Evolutionary conservation across 2,888 invertebrate genomes (phyloP).

Genomic region (Spilosoma lubricipeda): DNA sequence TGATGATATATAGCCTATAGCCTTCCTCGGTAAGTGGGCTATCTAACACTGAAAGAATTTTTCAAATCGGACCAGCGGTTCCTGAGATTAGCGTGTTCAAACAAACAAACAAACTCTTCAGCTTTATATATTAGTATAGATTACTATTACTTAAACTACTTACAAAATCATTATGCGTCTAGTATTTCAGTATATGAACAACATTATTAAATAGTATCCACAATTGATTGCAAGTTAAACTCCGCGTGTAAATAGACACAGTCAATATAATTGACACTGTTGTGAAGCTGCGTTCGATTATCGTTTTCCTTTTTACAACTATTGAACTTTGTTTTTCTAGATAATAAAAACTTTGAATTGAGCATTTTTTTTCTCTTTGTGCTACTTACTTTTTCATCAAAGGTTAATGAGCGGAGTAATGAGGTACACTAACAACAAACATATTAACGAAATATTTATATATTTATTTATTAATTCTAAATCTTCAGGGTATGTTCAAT

Average conservation of each 20-base stretch:
- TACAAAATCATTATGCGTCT: not conserved
- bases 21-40: too few species aligned
- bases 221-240: constrained; percentile 26
- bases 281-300: constrained; percentile 46
- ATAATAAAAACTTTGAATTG: constrained; percentile 21
- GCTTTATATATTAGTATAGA: too few species aligned
- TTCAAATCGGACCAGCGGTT: too few species aligned
- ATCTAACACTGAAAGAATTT: too few species aligned
- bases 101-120: too few species aligned
- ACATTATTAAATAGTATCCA: constrained; percentile 63
- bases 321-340: constrained; percentile 33
- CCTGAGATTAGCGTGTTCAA: too few species aligned
- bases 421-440: not conserved
- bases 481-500: not conserved
- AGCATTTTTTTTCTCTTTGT: constrained; percentile 20
- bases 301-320: constrained; percentile 39
- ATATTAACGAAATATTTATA: not conserved
- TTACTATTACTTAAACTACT: not conserved
- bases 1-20: too few species aligned
- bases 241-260: constrained; percentile 52
- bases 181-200: constrained; percentile 31
- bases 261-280: constrained; percentile 62
- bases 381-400: constrained; percentile 20
- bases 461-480: not conserved
- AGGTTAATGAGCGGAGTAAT: constrained; percentile 13